Conservation (phyloP, 2,797 vertebrate genomes). For the Microchirus variegatus region DNA sequence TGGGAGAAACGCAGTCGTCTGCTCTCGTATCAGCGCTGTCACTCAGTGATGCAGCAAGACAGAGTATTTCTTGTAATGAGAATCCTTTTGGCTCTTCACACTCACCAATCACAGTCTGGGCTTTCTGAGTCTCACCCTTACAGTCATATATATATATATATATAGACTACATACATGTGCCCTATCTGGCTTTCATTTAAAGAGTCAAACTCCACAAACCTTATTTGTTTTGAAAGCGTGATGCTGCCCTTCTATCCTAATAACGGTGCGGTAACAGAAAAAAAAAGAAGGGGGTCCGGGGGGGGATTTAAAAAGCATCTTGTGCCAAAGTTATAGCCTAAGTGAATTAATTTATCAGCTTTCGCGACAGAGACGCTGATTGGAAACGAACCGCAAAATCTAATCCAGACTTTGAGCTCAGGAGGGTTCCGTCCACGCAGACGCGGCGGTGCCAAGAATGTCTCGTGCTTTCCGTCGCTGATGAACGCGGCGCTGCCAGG, state of each 20-base stretch:
- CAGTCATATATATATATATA: no score
- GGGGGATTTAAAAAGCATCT: constrained; percentile 27
- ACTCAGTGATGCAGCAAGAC: constrained; percentile 29
- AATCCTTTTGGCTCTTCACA: constrained; percentile 15
- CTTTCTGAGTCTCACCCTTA: constrained; percentile 8
- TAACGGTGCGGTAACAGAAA: constrained; percentile 41
- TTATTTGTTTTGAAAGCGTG: constrained; percentile 60
- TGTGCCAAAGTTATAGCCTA: constrained; percentile 52
- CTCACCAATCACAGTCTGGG: constrained; percentile 21
- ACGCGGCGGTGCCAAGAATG: constrained; percentile 58
- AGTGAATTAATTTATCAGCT: constrained; percentile 61
- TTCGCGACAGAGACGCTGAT: constrained; percentile 56
- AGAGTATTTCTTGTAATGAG: constrained; percentile 24
- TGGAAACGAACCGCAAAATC: constrained; percentile 67
- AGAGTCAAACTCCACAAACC: constrained; percentile 32
- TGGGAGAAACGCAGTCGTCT: constrained; percentile 34
- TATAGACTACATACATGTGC: constrained; percentile 27
- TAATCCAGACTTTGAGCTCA: constrained; percentile 63
- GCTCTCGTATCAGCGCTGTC: constrained; percentile 45
- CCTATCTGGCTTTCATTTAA: constrained; percentile 59
- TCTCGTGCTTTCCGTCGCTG: constrained; percentile 46
- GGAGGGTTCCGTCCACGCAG: constrained; percentile 43
- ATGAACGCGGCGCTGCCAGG: constrained; percentile 45
- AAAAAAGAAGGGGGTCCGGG: no score
- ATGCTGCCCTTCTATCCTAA: constrained; percentile 35